Base-by-base conservation (phyloP, 2,888 invertebrate species). In the Cryptus armator region DNA sequence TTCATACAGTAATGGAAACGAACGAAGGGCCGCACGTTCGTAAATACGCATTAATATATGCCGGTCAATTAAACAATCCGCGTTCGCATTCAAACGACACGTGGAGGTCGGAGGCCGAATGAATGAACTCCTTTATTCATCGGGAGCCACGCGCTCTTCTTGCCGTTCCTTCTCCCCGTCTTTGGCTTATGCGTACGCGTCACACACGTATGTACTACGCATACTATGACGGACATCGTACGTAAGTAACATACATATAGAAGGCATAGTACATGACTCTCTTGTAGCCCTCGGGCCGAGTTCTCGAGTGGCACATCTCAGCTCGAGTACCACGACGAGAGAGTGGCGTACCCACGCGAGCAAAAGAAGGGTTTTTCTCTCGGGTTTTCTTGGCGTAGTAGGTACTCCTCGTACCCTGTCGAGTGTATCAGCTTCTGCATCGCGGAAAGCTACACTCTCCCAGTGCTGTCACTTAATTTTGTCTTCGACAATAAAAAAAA, bases 111-210 rank as follows among this genome's bases (percentile, higher is more conserved):
- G 64, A 74, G 68, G 48, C 70, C 70, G 68, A 78, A 84, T 84
- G 84, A 84, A 84, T 81, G 78, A 81, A 64, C 74, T 78, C 48
- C 74, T 84, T 84, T 81, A 78, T 77, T 80, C 83, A 6, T 37
- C 44, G 16, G n/a, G 46, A 72, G 67, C 59, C 70, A 66, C 56
- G 77, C 68, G 77, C 5, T 64, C 64, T 79, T 83, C 78, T 75
- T 78, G 72, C 29, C 71, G 19, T 48, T 44, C 14, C 6, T 37
- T 24, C 43, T 48, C 16, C 43, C 44, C 43, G 29, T 59, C 16
- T 43, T 29, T n/a, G 29, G 37, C 14, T 24, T 24, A 19, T 44
- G 9, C n/a, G 16, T 67, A 67, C 66, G 70, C 44, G 19, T 44
- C 37, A 71, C 46, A 29, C 9, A n/a, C 51, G 56, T 56, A n/a